These are phyloP conservation scores for Boloria euphrosyne DNA, from an alignment of 2,888 invertebrate genomes.

Conservation along the genomic window DNA sequence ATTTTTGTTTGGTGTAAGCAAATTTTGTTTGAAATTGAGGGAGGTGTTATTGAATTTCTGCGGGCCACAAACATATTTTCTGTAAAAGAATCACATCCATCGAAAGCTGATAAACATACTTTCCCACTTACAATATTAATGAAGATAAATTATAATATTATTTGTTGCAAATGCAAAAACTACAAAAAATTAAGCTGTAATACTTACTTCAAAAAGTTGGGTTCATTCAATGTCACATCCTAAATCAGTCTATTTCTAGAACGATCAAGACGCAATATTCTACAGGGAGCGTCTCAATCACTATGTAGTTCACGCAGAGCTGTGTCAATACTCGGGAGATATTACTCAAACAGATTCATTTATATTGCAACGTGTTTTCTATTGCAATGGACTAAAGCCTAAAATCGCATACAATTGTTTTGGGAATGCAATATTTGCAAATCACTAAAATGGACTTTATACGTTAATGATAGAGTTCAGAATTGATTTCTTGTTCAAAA, in stretches of 20 bases:
- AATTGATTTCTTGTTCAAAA: not conserved
- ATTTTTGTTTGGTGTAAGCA: no score
- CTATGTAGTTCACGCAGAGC: constrained; percentile 12
- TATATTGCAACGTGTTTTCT: not conserved
- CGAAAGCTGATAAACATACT: no score
- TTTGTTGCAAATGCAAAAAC: no score
- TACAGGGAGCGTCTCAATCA: constrained; percentile 11
- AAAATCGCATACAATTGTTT: not conserved
- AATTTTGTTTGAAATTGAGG: no score
- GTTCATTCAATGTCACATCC: not conserved
- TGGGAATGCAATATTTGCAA: not conserved
- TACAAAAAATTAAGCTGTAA: no score
- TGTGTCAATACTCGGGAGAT: not conserved
- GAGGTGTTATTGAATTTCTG: no score
- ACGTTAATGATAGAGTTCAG: not conserved
- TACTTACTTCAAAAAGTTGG: no score
- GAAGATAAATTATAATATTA: no score
- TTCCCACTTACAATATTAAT: no score
- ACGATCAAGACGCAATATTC: constrained; percentile 11
- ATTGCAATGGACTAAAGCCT: not conserved
- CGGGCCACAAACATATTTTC: no score
- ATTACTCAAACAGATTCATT: not conserved
- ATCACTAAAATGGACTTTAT: not conserved
- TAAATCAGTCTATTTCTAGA: constrained; percentile 10
- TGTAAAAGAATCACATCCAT: no score